Conservation (phyloP, 2,113 vertebrate genomes). For the Malurus alboscapulatus region DNA sequence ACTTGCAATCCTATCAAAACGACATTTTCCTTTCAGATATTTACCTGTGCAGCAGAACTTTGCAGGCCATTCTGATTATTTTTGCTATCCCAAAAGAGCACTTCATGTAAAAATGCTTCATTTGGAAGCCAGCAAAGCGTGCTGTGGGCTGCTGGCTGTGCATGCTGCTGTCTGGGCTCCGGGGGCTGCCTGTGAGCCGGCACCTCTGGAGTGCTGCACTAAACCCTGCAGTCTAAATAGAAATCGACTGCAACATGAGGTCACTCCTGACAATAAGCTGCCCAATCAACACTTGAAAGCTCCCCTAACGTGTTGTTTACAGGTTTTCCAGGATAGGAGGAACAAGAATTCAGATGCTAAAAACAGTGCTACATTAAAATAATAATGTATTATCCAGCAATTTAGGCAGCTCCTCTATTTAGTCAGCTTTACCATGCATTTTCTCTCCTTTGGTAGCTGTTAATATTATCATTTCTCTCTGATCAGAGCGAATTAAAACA, state of each 20-base stretch:
- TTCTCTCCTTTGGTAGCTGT: background rate
- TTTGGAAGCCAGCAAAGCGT: constrained; percentile 23
- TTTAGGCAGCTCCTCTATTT: background rate
- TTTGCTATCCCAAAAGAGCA: constrained; percentile 78
- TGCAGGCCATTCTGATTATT: constrained; percentile 82
- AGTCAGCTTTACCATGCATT: background rate
- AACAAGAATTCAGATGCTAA: background rate
- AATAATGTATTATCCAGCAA: background rate
- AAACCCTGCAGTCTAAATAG: constrained; percentile 77
- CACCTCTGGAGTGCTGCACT: constrained; percentile 83
- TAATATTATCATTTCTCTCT: background rate
- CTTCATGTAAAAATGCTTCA: constrained; percentile 76
- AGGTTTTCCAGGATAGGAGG: background rate
- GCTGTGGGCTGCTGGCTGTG: constrained; percentile 57
- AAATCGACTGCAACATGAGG: constrained; percentile 73
- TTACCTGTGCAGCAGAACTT: constrained; percentile 89
- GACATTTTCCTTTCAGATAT: background rate
- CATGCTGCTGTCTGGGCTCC: constrained; percentile 73
- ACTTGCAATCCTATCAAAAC: background rate
- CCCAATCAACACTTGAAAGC: constrained; percentile 68
- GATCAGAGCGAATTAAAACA: background rate
- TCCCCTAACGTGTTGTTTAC: background rate
- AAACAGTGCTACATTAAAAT: background rate
- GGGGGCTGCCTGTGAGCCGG: constrained; percentile 56
- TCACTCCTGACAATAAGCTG: constrained; percentile 71